Evolutionary conservation across 1,140 invertebrate species (phyloP).

Genomic region (Bicyclus anynana): DNA sequence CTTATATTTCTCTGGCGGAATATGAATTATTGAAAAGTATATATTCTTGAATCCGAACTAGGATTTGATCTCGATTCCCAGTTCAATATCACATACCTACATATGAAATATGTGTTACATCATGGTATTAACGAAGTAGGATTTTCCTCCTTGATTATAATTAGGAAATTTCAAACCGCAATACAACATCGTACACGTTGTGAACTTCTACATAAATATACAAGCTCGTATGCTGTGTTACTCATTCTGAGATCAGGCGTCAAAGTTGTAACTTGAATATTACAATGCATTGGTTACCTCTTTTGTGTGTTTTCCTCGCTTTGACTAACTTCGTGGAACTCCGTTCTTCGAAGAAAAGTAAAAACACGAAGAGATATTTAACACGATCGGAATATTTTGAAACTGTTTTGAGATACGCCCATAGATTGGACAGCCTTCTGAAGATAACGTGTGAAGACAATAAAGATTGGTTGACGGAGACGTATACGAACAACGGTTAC

Average conservation of each 20-base stretch:
- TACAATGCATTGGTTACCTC: background rate
- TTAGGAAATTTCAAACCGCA: background rate
- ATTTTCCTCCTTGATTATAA: background rate
- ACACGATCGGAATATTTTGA: conserved; percentile 5
- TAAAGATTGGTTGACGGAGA: background rate
- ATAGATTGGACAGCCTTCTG: background rate
- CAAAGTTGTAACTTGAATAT: background rate
- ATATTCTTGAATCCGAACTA: too few species aligned
- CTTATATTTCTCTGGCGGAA: too few species aligned
- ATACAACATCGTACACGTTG: too few species aligned
- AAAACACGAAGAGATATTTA: background rate
- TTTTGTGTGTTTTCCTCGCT: background rate
- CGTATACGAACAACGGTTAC: conserved; percentile 2
- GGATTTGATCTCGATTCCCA: too few species aligned
- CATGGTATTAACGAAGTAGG: background rate
- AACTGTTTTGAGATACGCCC: background rate
- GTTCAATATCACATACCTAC: too few species aligned
- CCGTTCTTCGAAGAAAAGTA: background rate
- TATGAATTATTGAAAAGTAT: too few species aligned
- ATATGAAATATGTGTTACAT: too few species aligned
- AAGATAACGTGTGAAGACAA: conserved; percentile 1
- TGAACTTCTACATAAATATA: too few species aligned
- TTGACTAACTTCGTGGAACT: background rate
- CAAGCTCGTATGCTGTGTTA: background rate
- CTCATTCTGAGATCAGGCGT: background rate